Base-by-base conservation (phyloP, 1,140 invertebrate genomes). In the Solenopsis fugax region DNA sequence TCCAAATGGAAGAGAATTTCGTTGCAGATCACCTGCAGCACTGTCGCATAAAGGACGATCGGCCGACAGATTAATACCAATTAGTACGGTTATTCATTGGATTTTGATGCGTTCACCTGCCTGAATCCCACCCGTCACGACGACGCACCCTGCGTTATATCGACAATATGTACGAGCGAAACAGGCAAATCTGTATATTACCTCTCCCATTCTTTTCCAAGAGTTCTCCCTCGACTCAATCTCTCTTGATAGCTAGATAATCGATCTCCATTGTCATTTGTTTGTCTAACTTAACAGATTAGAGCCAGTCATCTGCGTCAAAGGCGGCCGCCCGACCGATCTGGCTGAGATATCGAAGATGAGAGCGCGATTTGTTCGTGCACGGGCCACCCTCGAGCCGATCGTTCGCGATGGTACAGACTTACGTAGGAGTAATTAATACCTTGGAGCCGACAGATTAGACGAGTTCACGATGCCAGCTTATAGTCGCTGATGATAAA, bases 251-350 rank as follows among this genome's bases (percentile, higher is more conserved):
- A 54, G 50, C 37, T 65, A 91, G 90, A 91, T 91, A 91, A 84
- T 73, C 75, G 81, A 95, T 94, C 93, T 94, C 91, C 91, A 94
- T 94, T 94, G 93, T 94, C 93, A 94, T 94, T 94, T 94, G 94
- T 94, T 94, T 94, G 93, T 94, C 93, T 93, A 93, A 88, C 87
- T 92, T 87, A 86, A 73, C 84, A 85, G 90, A 91, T 91, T 92
- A 91, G 90, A 92, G 91, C 87, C 62, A 91, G 92, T 92, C 90
- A 93, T 90, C 84, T 85, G 72, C 87, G 89, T 93, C 86, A 91
- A 94, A 94, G 93, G 88, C 87, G 45, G 85, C 89, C 88, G 87
- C 90, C 76, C 80, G 76, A 52, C 9, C 90, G 92, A 93, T 93
- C 91, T 72, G 84, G 52, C 67, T 67, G 91, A 91, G 92, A 92